Evolutionary conservation across 2,888 invertebrate genomes (phyloP).

Genomic region (Drosophila engyochracea): DNA sequence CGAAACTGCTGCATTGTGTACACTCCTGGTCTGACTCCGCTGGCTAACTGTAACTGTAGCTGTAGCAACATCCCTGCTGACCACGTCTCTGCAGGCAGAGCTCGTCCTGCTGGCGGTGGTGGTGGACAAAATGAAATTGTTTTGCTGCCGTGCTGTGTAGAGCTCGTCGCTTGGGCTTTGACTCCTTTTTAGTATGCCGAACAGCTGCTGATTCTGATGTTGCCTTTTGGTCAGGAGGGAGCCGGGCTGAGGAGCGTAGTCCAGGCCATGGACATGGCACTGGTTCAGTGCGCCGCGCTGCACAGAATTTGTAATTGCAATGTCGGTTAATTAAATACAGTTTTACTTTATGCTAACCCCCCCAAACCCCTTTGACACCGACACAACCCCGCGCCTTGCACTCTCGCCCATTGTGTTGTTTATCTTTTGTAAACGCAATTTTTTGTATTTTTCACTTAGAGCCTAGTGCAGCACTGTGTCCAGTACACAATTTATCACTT

Average conservation of each 20-base stretch:
- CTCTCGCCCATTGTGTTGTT: constrained; percentile 53
- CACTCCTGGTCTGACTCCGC: constrained; percentile 18
- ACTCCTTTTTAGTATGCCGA: constrained; percentile 75
- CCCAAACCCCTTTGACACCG: not conserved
- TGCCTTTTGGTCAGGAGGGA: constrained; percentile 12
- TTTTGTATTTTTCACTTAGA: constrained; percentile 67
- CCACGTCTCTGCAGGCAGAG: constrained; percentile 14
- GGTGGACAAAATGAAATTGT: constrained; percentile 75
- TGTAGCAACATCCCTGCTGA: constrained; percentile 5
- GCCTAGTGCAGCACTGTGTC: constrained; percentile 49
- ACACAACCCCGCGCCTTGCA: not conserved
- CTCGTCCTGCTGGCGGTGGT: constrained; percentile 37
- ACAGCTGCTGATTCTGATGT: constrained; percentile 58
- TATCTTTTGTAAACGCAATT: constrained; percentile 65
- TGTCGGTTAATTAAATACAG: constrained; percentile 84
- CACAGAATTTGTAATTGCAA: constrained; percentile 84
- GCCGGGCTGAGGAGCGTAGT: not conserved
- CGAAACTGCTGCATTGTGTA: constrained; percentile 74
- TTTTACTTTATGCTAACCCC: constrained; percentile 74
- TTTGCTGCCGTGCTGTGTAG: constrained; percentile 51
- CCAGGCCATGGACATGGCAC: constrained; percentile 44
- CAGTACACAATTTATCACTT: constrained; percentile 55
- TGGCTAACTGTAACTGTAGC: constrained; percentile 25
- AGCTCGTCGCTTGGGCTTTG: constrained; percentile 60
- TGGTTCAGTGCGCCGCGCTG: constrained; percentile 62